Base-by-base conservation (phyloP, 2,113 vertebrate species). In the Gobius niger region DNA sequence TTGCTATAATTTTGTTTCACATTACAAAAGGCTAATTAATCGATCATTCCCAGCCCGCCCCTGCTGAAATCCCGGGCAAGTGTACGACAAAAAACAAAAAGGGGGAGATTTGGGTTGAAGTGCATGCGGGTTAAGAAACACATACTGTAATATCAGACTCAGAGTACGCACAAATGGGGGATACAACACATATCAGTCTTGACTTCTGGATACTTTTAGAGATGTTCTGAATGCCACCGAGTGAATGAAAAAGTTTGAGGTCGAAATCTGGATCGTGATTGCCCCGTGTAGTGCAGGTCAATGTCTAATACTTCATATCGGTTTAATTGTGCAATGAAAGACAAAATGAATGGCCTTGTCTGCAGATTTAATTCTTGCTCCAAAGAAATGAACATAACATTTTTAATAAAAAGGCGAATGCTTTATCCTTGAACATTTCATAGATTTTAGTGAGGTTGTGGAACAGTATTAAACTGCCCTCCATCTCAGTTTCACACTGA, bases 1-100 rank as follows among this genome's bases (percentile, higher is more conserved):
- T 86, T 89, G 85, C 65, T 87, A 86, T 87, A 78, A 87, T 90
- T 91, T 83, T 73, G 80, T 76, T 85, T 82, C 78, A 73, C 81
- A 82, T 87, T 85, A 85, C 84, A 78, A 74, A 54, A 70, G 80
- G 76, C 84, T 89, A 89, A 90, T 90, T 88, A 88, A 91, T 89
- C 82, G 68, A 87, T 88, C 75, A 85, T 67, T 82, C 47, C 50
- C 72, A 74, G 63, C 62, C 73, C 62, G 19, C 18, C 18, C 67
- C 50, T 68, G 75, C 47, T 62, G 60, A 44, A 44, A 71, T 46
- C 70, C 67, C 56, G 79, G 73, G 65, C 60, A 81, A 71, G 71
- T 81, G 81, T 84, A 78, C 15, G 72, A 74, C 9, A 24, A 54
- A 9, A 19, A 19, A n/a, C 52, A 18, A 7, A n/a, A n/a, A n/a